Evolutionary conservation across 2,113 vertebrate genomes (phyloP), one percentile per base, ranked within the genome.

Genomic region (Prinia subflava): DNA sequence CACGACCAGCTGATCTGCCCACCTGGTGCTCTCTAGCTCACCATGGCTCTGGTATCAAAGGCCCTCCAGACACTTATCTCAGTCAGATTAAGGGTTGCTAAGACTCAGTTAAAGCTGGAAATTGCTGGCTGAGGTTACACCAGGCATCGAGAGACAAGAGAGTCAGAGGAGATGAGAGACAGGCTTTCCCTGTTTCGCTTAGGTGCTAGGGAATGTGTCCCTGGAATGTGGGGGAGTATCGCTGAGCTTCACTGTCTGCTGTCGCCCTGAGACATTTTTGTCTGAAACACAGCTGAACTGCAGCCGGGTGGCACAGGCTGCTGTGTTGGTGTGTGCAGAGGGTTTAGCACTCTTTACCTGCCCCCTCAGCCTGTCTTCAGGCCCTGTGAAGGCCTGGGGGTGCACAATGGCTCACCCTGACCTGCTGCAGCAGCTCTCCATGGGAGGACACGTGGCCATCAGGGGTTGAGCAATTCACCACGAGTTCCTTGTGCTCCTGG

Each of bases 371-470:
- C 68, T 50, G 19, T 30, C 42, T 46, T 28, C 39, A 71, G 57
- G 15, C 17, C 5, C 37, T 0, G 0, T 9, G 46, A 23, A 35
- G 39, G 37, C 28, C 37, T 70, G 44, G 27, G 35, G 39, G 20
- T 46, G 31, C 47, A 33, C 41, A 39, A 5, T 11, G 17, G 9
- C 13, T 85, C 57, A 17, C 18, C 27, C 0, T 56, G 52, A 21
- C 39, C 35, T 44, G 46, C 47, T 8, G 9, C 25, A 74, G 24
- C 30, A 42, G 11, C 28, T 64, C 70, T 47, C 30, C 41, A 35
- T 20, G 47, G 37, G 31, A 74, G 5, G 6, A 65, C n/a, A 7
- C 15, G 2, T 1, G 22, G 52, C 52, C 42, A 18, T 41, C 35
- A 64, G 10, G 83, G 14, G 13, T 2, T 55, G 52, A 55, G 64